These are phyloP conservation scores for Helostoma temminkii DNA, from an alignment of 2,797 vertebrate species.

Conservation along the genomic window DNA sequence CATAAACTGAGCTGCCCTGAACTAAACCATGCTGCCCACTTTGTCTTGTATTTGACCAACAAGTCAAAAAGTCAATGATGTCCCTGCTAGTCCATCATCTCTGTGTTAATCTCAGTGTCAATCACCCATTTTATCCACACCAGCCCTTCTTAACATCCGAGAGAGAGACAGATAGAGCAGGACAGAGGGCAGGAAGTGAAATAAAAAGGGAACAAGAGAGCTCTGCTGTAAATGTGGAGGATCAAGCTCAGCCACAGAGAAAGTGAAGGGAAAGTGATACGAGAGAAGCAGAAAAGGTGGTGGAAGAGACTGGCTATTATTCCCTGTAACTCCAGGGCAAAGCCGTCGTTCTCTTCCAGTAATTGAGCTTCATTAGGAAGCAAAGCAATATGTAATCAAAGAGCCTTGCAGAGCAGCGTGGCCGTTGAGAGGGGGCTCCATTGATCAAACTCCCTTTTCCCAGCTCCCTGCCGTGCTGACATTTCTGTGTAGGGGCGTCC, in stretches of 20 bases:
- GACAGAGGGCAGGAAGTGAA: conserved; percentile 36
- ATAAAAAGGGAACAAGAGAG: conserved; percentile 17
- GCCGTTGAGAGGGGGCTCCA: conserved; percentile 69
- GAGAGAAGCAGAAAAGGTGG: conserved; percentile 32
- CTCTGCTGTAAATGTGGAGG: conserved; percentile 21
- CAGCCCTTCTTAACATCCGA: conserved; percentile 19
- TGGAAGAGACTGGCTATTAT: conserved; percentile 51
- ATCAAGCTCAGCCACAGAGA: conserved; percentile 30
- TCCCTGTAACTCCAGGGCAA: conserved; percentile 68
- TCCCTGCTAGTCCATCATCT: conserved; percentile 28
- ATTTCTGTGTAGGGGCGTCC: conserved; percentile 81
- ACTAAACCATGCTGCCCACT: neutral
- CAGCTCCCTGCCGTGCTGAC: conserved; percentile 80
- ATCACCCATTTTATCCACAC: conserved; percentile 42
- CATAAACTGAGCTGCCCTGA: conserved; percentile 21
- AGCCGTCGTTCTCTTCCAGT: conserved; percentile 64
- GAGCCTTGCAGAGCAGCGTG: conserved; percentile 55
- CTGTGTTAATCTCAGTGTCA: conserved; percentile 42
- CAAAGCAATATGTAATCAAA: conserved; percentile 84
- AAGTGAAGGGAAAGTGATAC: conserved; percentile 8
- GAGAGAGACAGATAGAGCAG: conserved; percentile 17
- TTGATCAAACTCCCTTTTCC: conserved; percentile 82
- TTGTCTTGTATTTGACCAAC: conserved; percentile 1
- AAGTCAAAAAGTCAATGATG: conserved; percentile 18
- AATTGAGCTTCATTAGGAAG: conserved; percentile 82